Conservation (phyloP, 2,888 invertebrate species). For the Phyllotreta striolata region DNA sequence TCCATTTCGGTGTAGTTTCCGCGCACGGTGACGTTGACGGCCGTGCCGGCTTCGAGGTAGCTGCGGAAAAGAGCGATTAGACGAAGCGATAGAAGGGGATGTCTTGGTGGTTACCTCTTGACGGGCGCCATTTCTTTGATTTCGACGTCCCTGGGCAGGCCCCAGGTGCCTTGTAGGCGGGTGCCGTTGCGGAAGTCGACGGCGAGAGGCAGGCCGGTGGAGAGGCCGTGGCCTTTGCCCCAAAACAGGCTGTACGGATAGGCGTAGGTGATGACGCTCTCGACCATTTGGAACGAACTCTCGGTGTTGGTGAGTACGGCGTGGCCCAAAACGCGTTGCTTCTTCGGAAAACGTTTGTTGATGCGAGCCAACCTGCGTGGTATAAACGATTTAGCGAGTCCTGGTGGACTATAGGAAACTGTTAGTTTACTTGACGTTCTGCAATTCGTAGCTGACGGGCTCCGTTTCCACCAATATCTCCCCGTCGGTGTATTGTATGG, state of each 20-base stretch:
- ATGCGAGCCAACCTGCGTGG: conserved; percentile 52
- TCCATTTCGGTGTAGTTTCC: conserved; percentile 79
- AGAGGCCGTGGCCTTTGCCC: conserved; percentile 80
- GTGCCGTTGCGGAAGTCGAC: conserved; percentile 69
- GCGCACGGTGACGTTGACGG: conserved; percentile 79
- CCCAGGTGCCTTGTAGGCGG: conserved; percentile 73
- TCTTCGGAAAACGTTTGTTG: conserved; percentile 59
- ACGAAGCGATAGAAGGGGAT: background rate
- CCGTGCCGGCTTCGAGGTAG: conserved; percentile 76
- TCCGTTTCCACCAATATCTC: conserved; percentile 84
- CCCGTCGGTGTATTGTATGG: conserved; percentile 69
- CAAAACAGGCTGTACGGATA: conserved; percentile 77
- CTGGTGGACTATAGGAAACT: too few relatives aligned
- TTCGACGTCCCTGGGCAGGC: conserved; percentile 63
- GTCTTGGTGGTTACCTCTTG: conserved; percentile 52
- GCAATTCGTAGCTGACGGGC: conserved; percentile 79
- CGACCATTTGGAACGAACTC: conserved; percentile 67
- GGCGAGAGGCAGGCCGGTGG: conserved; percentile 73
- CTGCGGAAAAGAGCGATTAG: conserved; percentile 9
- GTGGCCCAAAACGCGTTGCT: conserved; percentile 55
- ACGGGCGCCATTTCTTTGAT: conserved; percentile 69
- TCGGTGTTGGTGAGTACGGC: conserved; percentile 61
- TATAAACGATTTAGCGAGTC: too few relatives aligned
- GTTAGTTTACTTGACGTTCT: conserved; percentile 57
- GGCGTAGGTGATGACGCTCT: conserved; percentile 76